phyloP scores from a whole-genome alignment of 2,888 invertebrate species.

The Tinea semifulvella region DNA sequence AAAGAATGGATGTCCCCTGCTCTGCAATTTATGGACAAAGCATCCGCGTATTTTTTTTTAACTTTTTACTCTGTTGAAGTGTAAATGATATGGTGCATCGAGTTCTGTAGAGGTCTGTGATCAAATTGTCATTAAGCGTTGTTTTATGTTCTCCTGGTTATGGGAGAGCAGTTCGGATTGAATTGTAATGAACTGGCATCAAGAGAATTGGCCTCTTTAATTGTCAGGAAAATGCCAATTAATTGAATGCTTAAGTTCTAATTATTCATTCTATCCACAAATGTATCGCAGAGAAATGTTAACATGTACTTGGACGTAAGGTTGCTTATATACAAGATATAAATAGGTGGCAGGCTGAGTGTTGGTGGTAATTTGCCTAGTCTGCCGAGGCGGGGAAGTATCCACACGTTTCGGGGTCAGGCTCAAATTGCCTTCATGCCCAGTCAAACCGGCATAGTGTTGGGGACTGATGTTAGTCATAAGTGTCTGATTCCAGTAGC shows the following conservation, averaged over 20 bases:
- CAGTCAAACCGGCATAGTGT: no score
- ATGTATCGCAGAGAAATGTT: conserved; percentile 4
- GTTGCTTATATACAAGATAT: no score
- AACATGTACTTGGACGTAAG: neutral
- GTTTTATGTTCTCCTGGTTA: neutral
- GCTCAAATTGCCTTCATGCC: no score
- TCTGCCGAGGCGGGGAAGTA: no score
- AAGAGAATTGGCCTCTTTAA: conserved; percentile 1
- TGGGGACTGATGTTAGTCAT: no score
- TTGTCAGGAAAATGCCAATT: conserved; percentile 1
- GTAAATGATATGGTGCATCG: neutral
- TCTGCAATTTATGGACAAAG: neutral
- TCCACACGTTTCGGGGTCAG: no score
- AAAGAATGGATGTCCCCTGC: neutral
- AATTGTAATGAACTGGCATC: neutral
- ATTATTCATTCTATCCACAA: conserved; percentile 4
- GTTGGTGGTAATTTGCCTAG: no score
- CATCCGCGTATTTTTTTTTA: conserved; percentile 4
- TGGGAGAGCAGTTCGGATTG: conserved; percentile 7
- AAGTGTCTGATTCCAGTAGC: no score
- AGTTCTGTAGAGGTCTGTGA: neutral
- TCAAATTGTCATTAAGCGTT: conserved; percentile 1
- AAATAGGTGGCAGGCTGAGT: no score
- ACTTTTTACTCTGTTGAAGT: neutral
- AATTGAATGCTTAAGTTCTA: conserved; percentile 1